Evolutionary conservation across 2,113 vertebrate species (phyloP).

Genomic region (Pachypanchax playfairii): DNA sequence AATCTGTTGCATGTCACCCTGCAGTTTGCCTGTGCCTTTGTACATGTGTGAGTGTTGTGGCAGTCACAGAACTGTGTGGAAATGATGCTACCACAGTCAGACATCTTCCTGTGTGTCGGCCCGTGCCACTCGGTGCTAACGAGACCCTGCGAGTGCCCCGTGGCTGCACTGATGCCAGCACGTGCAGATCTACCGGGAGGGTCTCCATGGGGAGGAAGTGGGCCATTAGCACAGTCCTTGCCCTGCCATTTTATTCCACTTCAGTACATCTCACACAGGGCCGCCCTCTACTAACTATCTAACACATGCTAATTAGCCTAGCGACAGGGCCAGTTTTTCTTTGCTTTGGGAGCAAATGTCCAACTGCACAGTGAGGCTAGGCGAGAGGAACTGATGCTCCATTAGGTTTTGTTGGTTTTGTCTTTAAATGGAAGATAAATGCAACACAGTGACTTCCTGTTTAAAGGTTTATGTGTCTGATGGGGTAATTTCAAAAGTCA

Average conservation of each 20-base stretch:
- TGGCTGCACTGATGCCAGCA: constrained; percentile 69
- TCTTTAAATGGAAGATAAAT: constrained; percentile 38
- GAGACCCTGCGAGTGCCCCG: constrained; percentile 52
- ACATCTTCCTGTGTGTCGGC: constrained; percentile 31
- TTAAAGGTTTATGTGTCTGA: constrained; percentile 9
- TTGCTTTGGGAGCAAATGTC: constrained; percentile 61
- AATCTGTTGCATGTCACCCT: constrained; percentile 37
- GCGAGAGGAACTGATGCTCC: constrained; percentile 41
- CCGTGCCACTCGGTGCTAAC: constrained; percentile 22
- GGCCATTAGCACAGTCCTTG: constrained; percentile 76
- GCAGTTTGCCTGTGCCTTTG: constrained; percentile 17
- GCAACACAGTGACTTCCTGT: neutral
- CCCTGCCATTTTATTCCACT: constrained; percentile 74
- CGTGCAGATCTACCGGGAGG: constrained; percentile 60
- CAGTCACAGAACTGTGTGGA: constrained; percentile 29
- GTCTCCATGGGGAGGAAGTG: constrained; percentile 70
- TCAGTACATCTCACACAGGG: constrained; percentile 74
- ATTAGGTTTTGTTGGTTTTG: constrained; percentile 43
- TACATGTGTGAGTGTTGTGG: constrained; percentile 16
- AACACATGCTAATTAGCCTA: constrained; percentile 76
- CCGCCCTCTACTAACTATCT: constrained; percentile 70
- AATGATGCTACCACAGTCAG: constrained; percentile 16
- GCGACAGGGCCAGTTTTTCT: constrained; percentile 63
- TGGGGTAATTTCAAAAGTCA: neutral
- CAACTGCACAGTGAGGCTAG: constrained; percentile 51